Conservation (phyloP, 2,888 invertebrate genomes). For the Phalera bucephala region DNA sequence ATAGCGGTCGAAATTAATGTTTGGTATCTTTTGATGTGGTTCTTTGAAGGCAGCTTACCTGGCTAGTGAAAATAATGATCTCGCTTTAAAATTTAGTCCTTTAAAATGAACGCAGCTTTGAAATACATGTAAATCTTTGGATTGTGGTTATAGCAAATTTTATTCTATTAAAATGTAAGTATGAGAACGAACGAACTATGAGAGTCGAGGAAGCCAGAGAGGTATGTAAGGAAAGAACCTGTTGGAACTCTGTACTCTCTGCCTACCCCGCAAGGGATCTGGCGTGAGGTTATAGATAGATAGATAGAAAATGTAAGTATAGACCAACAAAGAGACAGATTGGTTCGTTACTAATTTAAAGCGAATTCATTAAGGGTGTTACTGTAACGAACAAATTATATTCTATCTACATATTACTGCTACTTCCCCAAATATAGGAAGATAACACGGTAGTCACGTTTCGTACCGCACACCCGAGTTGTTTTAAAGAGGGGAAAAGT, state of each 20-base stretch:
- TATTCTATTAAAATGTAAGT: no score
- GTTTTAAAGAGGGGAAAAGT: conserved; percentile 66
- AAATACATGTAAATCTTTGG: conserved; percentile 7
- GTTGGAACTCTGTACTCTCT: no score
- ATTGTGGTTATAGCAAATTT: conserved; percentile 13
- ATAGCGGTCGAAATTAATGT: conserved; percentile 24
- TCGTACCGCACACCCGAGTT: conserved; percentile 43
- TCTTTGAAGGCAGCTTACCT: conserved; percentile 14
- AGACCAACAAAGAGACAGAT: conserved; percentile 2
- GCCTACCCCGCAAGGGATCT: no score
- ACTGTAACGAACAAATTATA: conserved; percentile 19
- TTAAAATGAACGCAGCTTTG: conserved; percentile 4
- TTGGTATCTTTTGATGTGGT: conserved; percentile 31
- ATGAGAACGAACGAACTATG: no score
- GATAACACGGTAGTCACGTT: conserved; percentile 45
- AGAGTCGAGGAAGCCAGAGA: no score
- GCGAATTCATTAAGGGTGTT: conserved; percentile 11
- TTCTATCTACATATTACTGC: conserved; percentile 27
- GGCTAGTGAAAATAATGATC: conserved; percentile 14
- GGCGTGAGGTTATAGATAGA: no score
- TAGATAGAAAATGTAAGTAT: no score
- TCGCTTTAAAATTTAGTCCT: conserved; percentile 3
- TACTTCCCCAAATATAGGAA: conserved; percentile 26
- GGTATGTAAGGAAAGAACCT: no score
- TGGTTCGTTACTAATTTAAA: conserved; percentile 15